Evolutionary conservation across 2,113 vertebrate species (phyloP).

Genomic region (Haliaeetus leucogaster): DNA sequence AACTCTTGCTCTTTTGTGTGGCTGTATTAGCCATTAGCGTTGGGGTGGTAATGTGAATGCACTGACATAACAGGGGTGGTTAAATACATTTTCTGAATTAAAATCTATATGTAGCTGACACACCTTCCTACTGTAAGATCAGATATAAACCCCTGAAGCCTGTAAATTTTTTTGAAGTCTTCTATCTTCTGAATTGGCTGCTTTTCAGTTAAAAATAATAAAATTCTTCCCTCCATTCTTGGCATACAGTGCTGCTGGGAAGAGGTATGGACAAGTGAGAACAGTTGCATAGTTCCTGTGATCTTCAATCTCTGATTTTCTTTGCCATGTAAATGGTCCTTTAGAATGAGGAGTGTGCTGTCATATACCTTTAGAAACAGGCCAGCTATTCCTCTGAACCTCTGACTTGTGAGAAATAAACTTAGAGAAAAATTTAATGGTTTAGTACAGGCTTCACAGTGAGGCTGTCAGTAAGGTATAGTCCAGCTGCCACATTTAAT

Average conservation of each 20-base stretch:
- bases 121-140: background rate
- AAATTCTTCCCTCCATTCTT: background rate
- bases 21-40: accelerated
- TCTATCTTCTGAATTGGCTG: background rate
- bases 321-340: background rate
- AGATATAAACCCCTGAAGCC: background rate
- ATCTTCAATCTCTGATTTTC: background rate
- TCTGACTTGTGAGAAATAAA: background rate
- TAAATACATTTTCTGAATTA: background rate
- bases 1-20: background rate
- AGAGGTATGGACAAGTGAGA: background rate
- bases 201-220: background rate
- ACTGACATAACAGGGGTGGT: background rate
- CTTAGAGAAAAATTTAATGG: background rate
- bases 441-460: background rate
- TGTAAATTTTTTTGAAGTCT: background rate
- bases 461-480: background rate
- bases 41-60: accelerated
- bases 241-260: background rate
- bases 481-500: background rate
- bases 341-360: background rate
- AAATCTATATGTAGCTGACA: background rate
- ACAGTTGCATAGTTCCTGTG: background rate
- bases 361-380: background rate
- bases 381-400: background rate